These are phyloP conservation scores for Contarinia nasturtii DNA, from an alignment of 1,140 invertebrate species.

Conservation along the genomic window DNA sequence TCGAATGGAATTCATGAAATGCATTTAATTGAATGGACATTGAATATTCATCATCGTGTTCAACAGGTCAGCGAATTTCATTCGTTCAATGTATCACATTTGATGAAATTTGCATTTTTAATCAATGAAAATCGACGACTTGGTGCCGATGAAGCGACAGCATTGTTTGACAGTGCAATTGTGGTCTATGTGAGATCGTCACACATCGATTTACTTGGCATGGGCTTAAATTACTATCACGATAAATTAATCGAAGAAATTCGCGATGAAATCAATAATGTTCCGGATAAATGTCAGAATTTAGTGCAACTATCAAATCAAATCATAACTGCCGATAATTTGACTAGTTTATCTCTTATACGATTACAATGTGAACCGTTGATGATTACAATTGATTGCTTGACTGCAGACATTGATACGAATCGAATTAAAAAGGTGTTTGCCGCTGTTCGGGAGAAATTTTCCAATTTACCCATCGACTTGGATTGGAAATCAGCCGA, in stretches of 20 bases:
- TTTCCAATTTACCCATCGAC: neutral
- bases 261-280: constrained; percentile 6
- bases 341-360: constrained; percentile 11
- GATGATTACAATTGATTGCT: neutral
- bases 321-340: constrained; percentile 11
- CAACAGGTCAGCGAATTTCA: constrained; percentile 20
- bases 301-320: constrained; percentile 5
- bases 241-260: constrained; percentile 14
- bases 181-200: constrained; percentile 22
- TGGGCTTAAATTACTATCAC: constrained; percentile 17
- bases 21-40: constrained; percentile 24
- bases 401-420: neutral
- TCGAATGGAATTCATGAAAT: constrained; percentile 26
- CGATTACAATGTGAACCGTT: constrained; percentile 15
- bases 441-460: neutral
- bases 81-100: constrained; percentile 17
- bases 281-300: neutral
- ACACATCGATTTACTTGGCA: constrained; percentile 18
- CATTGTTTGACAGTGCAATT: constrained; percentile 19
- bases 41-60: constrained; percentile 29
- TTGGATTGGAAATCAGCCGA: neutral
- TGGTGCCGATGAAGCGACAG: constrained; percentile 13
- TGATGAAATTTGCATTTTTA: constrained; percentile 17
- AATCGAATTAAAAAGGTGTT: neutral
- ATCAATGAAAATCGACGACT: constrained; percentile 15